Conservation (phyloP, 2,113 vertebrate genomes). For the Seriola rivoliana region DNA sequence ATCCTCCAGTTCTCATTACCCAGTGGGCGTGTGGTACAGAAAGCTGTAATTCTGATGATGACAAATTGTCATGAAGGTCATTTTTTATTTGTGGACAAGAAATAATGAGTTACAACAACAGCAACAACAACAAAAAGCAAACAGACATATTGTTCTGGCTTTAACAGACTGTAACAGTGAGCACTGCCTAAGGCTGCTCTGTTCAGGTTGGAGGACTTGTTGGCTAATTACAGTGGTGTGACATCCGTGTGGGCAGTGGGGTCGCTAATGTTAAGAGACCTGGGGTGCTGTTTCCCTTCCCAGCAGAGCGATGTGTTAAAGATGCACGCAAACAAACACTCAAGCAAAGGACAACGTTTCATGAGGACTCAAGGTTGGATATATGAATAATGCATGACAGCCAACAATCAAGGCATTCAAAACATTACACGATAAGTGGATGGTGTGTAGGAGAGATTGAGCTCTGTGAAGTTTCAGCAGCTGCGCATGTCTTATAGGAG, state of each 20-base stretch:
- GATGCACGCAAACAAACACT: conserved; percentile 72
- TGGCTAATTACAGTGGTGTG: conserved; percentile 77
- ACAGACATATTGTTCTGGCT: conserved; percentile 53
- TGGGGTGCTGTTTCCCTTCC: conserved; percentile 57
- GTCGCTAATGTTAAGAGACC: conserved; percentile 66
- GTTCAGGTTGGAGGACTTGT: no score
- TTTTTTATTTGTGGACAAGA: conserved; percentile 66
- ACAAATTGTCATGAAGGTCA: conserved; percentile 62
- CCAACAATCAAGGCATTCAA: conserved; percentile 62
- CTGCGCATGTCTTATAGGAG: conserved; percentile 10
- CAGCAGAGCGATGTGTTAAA: conserved; percentile 65
- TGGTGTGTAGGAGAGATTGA: conserved; percentile 48
- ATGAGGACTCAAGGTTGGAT: conserved; percentile 41
- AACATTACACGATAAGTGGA: conserved; percentile 47
- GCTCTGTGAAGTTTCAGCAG: conserved; percentile 13
- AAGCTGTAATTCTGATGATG: conserved; percentile 43
- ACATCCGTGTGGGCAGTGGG: conserved; percentile 72
- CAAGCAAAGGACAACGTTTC: conserved; percentile 57
- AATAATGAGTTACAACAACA: conserved; percentile 73
- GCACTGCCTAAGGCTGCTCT: conserved; percentile 54
- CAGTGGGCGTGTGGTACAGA: conserved; percentile 28
- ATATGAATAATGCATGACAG: conserved; percentile 69
- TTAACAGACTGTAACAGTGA: conserved; percentile 56
- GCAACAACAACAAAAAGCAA: conserved; percentile 37
- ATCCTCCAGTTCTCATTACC: conserved; percentile 6